phyloP scores from a whole-genome alignment of 2,888 invertebrate species.

The Nebria salina region DNA sequence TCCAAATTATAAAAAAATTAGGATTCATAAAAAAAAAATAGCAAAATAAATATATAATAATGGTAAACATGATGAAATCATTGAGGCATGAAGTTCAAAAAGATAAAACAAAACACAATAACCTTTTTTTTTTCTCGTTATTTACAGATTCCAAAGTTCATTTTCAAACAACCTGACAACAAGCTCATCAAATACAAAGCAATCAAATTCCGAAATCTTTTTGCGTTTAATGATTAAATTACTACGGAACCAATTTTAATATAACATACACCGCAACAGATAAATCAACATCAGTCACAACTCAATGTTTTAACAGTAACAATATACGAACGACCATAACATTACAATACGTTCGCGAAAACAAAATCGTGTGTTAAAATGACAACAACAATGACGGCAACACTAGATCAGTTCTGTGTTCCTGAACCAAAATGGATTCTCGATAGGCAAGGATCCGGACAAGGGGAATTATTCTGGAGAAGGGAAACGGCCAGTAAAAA shows the following conservation, averaged over 20 bases:
- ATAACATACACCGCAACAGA: not conserved
- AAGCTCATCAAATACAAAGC: not conserved
- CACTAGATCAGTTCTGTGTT: slow-evolving; percentile 51
- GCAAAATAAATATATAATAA: not conserved
- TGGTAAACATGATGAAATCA: slow-evolving; percentile 22
- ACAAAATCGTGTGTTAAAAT: not conserved
- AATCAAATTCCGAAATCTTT: not conserved
- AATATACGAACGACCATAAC: not conserved
- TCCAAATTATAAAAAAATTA: not conserved
- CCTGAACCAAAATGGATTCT: slow-evolving; percentile 62
- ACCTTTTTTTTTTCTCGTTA: slow-evolving; percentile 16
- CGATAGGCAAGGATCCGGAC: slow-evolving; percentile 57
- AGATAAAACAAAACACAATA: slow-evolving; percentile 32
- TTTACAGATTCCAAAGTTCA: slow-evolving; percentile 39
- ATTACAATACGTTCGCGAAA: not conserved
- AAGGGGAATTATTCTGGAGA: slow-evolving; percentile 61
- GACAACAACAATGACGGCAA: slow-evolving; percentile 21
- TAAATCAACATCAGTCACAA: not conserved
- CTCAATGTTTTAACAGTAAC: not conserved
- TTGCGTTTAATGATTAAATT: not conserved
- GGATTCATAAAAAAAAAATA: not conserved
- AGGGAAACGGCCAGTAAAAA: slow-evolving; percentile 56
- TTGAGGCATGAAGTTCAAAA: slow-evolving; percentile 26
- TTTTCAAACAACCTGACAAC: slow-evolving; percentile 24
- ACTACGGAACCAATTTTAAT: not conserved